These are phyloP conservation scores for Ptyas mucosa DNA, from an alignment of 2,113 vertebrate species.

Conservation along the genomic window DNA sequence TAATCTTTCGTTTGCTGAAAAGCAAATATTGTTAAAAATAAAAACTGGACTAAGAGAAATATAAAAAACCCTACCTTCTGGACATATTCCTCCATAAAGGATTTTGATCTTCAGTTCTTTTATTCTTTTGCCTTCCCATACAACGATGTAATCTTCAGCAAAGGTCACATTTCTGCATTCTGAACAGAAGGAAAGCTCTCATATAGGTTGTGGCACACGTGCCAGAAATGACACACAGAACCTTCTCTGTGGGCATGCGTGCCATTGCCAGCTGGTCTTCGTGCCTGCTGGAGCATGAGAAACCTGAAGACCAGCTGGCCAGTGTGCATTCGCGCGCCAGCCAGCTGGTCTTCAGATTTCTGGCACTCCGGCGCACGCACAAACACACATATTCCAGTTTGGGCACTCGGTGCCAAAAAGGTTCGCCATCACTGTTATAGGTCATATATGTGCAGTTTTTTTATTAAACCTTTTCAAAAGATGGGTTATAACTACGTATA, in stretches of 20 bases:
- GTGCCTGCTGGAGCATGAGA: too few relatives aligned
- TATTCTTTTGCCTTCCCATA: slow-evolving; percentile 78
- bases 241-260: too few relatives aligned
- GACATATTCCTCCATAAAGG: slow-evolving; percentile 61
- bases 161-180: slow-evolving; percentile 77
- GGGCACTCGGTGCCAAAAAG: too few relatives aligned
- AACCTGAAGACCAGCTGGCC: too few relatives aligned
- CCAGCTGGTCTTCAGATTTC: too few relatives aligned
- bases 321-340: too few relatives aligned
- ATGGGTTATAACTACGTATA: neutral
- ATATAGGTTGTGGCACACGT: too few relatives aligned
- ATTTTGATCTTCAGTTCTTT: slow-evolving; percentile 70
- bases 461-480: neutral
- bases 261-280: too few relatives aligned
- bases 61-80: slow-evolving; percentile 51
- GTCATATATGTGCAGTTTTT: neutral
- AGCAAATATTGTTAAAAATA: neutral
- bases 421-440: too few relatives aligned
- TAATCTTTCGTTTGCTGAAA: neutral
- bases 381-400: too few relatives aligned
- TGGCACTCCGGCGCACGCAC: too few relatives aligned
- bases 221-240: too few relatives aligned
- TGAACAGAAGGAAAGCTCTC: slow-evolving; percentile 39
- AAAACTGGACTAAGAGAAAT: neutral
- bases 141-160: slow-evolving; percentile 79